Evolutionary conservation across 2,797 vertebrate genomes (phyloP), one percentile per base, ranked within the genome.

Genomic region (Chelon auratus): DNA sequence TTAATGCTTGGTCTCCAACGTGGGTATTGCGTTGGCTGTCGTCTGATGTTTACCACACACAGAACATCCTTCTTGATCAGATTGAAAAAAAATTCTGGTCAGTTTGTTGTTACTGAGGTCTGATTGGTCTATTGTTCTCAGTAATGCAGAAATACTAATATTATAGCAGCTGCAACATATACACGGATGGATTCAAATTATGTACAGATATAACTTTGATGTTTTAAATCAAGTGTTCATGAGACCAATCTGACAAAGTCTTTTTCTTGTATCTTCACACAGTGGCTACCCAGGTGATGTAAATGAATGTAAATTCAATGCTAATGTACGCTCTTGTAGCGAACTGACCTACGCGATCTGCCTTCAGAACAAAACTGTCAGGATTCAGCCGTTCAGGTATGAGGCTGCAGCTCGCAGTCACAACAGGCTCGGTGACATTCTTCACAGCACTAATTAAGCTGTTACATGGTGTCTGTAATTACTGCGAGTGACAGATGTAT

Each of bases 401-500:
- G 1, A 64, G 12, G 47, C 36, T 57, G 58, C n/a, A 24, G 48
- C 77, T 55, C 24, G 1, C 47, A 43, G 62, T 54, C 47, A 59
- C 63, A 70, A 64, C 62, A 60, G 8, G 15, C 51, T 43, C 24
- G 0, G 55, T 68, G 65, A 73, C 77, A 78, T 71, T 71, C 67
- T 45, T 65, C 39, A 63, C 52, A 17, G 26, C 30, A 22, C 67
- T 62, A 77, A 83, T 71, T 15, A 77, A 72, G 54, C 30, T 22
- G 42, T 76, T 54, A 60, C 57, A 67, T 40, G 33, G 68, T n/a
- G 58, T 59, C 78, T 83, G 51, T 74, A 81, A 85, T 85, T 45
- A 68, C 47, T 63, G 30, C 43, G 61, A 68, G 63, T 72, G 68
- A 66, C 58, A 68, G 52, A 57, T 61, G 59, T 11, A 63, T 65